Evolutionary conservation across 2,113 vertebrate genomes (phyloP).

Genomic region (Centrocercus urophasianus): DNA sequence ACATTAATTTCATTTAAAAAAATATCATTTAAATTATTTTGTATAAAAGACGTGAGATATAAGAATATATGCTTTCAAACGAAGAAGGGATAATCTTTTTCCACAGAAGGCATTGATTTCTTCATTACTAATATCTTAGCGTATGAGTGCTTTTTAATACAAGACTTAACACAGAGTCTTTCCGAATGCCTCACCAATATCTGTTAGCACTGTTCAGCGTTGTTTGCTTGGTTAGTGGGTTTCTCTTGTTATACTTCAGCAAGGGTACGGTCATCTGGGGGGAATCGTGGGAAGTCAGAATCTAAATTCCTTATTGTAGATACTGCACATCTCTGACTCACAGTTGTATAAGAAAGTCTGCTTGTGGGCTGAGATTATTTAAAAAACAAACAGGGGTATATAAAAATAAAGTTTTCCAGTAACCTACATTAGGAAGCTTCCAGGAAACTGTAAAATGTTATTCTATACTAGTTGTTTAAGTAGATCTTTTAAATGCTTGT

Average conservation of each 20-base stretch:
- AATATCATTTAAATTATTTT: not conserved
- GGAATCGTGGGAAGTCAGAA: conserved; percentile 54
- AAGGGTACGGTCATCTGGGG: conserved; percentile 34
- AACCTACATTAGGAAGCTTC: conserved; percentile 13
- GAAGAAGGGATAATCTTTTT: not conserved
- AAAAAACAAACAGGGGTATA: conserved; percentile 22
- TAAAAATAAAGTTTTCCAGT: conserved; percentile 17
- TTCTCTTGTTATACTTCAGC: conserved; percentile 18
- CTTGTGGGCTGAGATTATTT: not conserved
- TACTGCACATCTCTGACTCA: conserved; percentile 58
- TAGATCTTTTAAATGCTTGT: not conserved
- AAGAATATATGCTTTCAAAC: not conserved
- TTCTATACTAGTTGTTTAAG: conserved; percentile 24
- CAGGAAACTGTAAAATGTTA: conserved; percentile 14
- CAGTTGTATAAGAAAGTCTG: conserved; percentile 7
- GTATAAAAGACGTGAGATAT: not conserved
- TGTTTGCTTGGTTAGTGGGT: not conserved
- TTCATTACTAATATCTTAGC: not conserved
- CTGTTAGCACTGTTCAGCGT: not conserved
- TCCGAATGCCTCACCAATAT: not conserved
- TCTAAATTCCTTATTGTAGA: conserved; percentile 52
- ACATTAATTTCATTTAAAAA: not conserved
- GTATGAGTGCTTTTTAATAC: not conserved
- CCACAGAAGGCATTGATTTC: not conserved
- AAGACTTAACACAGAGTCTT: not conserved